Base-by-base conservation (phyloP, 64 coral and sea anemone genomes). In the Exaiptasia diaphana region DNA sequence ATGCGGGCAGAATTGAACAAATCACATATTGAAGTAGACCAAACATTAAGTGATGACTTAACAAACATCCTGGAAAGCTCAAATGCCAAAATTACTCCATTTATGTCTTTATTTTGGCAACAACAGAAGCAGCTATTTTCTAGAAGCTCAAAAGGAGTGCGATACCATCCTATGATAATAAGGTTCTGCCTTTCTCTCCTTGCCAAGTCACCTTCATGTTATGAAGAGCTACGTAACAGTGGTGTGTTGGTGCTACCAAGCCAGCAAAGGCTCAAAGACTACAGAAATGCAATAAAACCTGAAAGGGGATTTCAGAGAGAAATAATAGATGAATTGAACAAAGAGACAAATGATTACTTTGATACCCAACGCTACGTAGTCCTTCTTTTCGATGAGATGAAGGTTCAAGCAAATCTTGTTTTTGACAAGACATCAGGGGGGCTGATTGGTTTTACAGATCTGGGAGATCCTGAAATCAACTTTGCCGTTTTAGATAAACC, bases 321-420 rank as follows among this genome's bases (percentile, higher is more conserved):
- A 0, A 40, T 48, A n/a, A 72, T 72, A 21, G 68, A 72, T 35
- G 34, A 72, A 42, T 40, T 72, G 15, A 44, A 41, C 18, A 18
- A 13, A 11, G 18, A 38, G 31, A 72, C 8, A 21, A 23, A 72
- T 43, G 40, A 12, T 8, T 72, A 72, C 38, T 72, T 72, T 72
- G 68, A 72, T 72, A 40, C 44, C 3, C 68, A 72, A 42, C 31
- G 68, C n/a, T 72, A 72, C 24, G 68, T 72, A 10, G 68, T 72
- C 18, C 4, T 73, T 21, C 40, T 43, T 21, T 73, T 73, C 26
- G 69, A 73, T 11, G 69, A 73, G 48, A 73, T 73, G 68, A 72
- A 72, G 38, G 17, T 72, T 9, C 38, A 42, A 27, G 38, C 68
- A 44, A 72, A 72, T 20, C 68, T 72, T 23, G 68, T 72, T 4